These are phyloP conservation scores for Setipinna tenuifilis DNA, from an alignment of 2,797 vertebrate species.

Conservation along the genomic window DNA sequence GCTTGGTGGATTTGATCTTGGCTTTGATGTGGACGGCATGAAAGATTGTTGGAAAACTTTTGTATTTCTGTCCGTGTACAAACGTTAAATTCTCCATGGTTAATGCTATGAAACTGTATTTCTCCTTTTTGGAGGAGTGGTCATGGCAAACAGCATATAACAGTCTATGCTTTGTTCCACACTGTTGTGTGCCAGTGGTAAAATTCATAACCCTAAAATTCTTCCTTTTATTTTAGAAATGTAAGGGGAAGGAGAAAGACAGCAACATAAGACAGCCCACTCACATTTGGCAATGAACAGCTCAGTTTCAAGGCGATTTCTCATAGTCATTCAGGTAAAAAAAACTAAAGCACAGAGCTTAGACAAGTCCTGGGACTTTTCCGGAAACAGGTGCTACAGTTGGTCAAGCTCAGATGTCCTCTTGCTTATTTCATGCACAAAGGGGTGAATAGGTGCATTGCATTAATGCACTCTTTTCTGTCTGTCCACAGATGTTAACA, in stretches of 20 bases:
- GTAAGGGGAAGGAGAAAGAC: not conserved
- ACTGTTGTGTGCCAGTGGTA: not conserved
- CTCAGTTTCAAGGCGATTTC: conserved; percentile 51
- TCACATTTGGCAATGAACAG: not conserved
- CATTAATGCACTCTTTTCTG: not conserved
- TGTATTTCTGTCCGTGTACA: conserved; percentile 12
- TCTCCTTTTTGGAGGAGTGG: not conserved
- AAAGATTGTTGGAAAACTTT: conserved; percentile 9
- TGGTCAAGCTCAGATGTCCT: not conserved
- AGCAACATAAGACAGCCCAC: not conserved
- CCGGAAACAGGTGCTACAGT: not conserved
- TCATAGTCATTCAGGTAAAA: conserved; percentile 17
- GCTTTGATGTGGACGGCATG: conserved; percentile 20
- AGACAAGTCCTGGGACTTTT: not conserved
- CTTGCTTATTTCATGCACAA: not conserved
- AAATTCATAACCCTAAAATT: conserved; percentile 15
- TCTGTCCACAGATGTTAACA: not conserved
- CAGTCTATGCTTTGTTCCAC: not conserved
- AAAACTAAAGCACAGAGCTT: not conserved
- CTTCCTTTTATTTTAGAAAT: not conserved
- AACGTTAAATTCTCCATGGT: conserved; percentile 4
- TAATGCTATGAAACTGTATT: conserved; percentile 6
- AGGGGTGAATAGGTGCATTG: not conserved
- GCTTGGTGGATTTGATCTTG: conserved; percentile 19
- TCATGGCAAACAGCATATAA: not conserved